Conservation (phyloP, 2,888 invertebrate species). For the Nezara viridula region DNA sequence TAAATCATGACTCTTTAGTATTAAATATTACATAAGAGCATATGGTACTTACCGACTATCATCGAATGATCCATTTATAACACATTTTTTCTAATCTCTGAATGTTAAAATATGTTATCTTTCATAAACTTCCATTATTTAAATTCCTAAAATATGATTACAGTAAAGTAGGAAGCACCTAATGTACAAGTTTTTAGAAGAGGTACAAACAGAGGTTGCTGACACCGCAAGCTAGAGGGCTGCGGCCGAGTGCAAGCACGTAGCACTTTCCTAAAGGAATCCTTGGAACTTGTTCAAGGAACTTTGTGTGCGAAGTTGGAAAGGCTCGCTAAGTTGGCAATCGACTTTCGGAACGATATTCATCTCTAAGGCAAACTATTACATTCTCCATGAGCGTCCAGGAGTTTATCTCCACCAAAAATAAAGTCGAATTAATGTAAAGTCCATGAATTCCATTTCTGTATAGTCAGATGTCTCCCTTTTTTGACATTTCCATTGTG, state of each 20-base stretch:
- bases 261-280: conserved; percentile 12
- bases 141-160: neutral
- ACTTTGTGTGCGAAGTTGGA: neutral
- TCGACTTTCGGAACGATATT: neutral
- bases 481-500: too few species aligned
- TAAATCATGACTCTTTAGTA: too few species aligned
- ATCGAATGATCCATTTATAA: too few species aligned
- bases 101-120: too few species aligned
- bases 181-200: neutral
- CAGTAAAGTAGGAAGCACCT: neutral
- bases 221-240: neutral
- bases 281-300: conserved; percentile 33
- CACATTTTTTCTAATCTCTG: too few species aligned
- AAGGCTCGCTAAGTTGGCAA: neutral
- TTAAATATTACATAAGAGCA: too few species aligned
- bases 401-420: neutral
- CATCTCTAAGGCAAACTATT: neutral
- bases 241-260: neutral
- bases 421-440: neutral
- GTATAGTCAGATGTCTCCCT: too few species aligned
- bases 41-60: too few species aligned
- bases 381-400: neutral
- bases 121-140: too few species aligned
- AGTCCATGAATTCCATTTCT: too few species aligned
- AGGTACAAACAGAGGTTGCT: neutral